Evolutionary conservation across 2,113 vertebrate species (phyloP), one percentile per base, ranked within the genome.

Genomic region (Ciconia boyciana): DNA sequence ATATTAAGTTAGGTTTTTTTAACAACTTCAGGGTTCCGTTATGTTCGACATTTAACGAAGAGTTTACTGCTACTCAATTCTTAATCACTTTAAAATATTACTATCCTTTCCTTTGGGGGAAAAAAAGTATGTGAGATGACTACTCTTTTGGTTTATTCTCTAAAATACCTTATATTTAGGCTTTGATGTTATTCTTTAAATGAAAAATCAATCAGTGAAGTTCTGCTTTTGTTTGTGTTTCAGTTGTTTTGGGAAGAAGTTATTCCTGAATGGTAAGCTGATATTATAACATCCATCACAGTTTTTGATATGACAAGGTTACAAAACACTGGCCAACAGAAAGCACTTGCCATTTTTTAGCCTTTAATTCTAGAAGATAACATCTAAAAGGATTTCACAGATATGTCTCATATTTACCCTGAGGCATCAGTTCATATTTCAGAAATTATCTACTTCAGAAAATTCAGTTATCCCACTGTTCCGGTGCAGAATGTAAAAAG

Each of bases 341-440:
- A 95, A 93, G 17, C 28, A 69, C 26, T 87, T 89, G 34, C 46
- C 17, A 41, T 25, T 89, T 95, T 84, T 94, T 71, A 71, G 57
- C n/a, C 81, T 79, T 95, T 57, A 91, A n/a, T 93, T 91, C 81
- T 82, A 48, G 74, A 84, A 79, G 78, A 72, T 71, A 94, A 89
- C 0, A 22, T 84, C 91, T 72, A 68, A 95, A 93, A 84, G 74
- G 26, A 84, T 95, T 96, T 92, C 89, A 94, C 70, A 91, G 83
- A 74, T 87, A 71, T 29, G 22, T 91, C 65, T 93, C 43, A 32
- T 82, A 68, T 87, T 95, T 94, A 55, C 65, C 89, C 61, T 51
- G 31, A 96, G 60, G 93, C 80, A 64, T 48, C 57, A 55, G 55
- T 64, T 95, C 32, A 51, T 89, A 75, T 89, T 94, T 84, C 60